Conservation (phyloP, 2,888 invertebrate genomes). For the Drosophila falleni region DNA sequence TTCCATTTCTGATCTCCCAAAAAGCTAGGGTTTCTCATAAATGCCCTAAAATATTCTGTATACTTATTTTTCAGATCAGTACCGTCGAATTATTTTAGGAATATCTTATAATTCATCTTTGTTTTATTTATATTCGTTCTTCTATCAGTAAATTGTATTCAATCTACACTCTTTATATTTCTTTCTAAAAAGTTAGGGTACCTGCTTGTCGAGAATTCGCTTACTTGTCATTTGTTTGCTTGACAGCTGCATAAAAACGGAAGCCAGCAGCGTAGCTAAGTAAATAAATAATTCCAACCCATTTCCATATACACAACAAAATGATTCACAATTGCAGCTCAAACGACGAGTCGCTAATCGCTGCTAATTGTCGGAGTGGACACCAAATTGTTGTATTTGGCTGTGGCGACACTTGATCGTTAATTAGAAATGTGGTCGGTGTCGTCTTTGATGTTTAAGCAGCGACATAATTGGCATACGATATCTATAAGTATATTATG, state of each 20-base stretch:
- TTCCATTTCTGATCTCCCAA: no score
- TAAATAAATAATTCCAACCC: constrained; percentile 31
- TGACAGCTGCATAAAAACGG: constrained; percentile 48
- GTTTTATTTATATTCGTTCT: no score
- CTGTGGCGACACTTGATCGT: constrained; percentile 45
- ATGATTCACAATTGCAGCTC: constrained; percentile 41
- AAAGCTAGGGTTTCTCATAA: no score
- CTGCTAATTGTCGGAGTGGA: constrained; percentile 32
- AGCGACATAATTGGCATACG: constrained; percentile 32
- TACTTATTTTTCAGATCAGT: no score
- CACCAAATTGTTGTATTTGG: constrained; percentile 29
- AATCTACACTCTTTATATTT: neutral
- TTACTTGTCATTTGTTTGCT: constrained; percentile 44
- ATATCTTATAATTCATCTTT: no score
- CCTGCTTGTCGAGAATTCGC: neutral
- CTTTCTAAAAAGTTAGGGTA: neutral
- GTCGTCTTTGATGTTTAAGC: constrained; percentile 43
- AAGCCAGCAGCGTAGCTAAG: constrained; percentile 28
- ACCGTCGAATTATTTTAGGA: no score
- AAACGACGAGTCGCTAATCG: constrained; percentile 26
- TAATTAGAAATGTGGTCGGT: constrained; percentile 42
- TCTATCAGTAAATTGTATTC: no score
- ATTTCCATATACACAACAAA: constrained; percentile 19
- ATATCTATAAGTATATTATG: constrained; percentile 6
- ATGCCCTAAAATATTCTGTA: no score